Evolutionary conservation across 2,797 vertebrate genomes (phyloP).

Genomic region (Microhierax caerulescens): DNA sequence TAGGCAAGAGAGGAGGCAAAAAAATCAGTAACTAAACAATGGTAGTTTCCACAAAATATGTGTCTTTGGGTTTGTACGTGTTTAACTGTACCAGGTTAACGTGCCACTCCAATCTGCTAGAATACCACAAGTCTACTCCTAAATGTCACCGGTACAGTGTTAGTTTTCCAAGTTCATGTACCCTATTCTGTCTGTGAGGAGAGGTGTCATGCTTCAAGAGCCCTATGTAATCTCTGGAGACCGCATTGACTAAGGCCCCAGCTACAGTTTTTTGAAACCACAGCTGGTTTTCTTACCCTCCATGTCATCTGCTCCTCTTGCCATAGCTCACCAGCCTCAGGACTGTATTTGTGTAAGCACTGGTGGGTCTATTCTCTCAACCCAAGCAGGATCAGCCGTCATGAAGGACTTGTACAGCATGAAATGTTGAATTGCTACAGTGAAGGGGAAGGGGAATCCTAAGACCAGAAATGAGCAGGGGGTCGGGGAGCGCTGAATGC

Average conservation of each 20-base stretch:
- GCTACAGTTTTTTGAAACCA: not conserved
- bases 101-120: not conserved
- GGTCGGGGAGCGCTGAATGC: fast-evolving
- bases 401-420: fast-evolving
- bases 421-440: not conserved
- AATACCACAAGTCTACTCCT: not conserved
- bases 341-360: fast-evolving
- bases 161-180: fast-evolving
- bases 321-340: not conserved
- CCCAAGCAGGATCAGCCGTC: not conserved
- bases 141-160: not conserved
- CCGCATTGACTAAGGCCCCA: not conserved
- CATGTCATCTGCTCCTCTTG: not conserved
- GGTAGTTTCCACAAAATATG: not conserved
- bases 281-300: not conserved
- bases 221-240: fast-evolving
- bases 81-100: not conserved
- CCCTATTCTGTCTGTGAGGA: not conserved
- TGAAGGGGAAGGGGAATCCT: not conserved
- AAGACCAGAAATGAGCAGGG: not conserved
- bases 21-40: not conserved
- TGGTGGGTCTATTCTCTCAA: not conserved
- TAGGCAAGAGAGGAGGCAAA: not conserved
- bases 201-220: not conserved
- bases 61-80: not conserved